A percentile compares a stretch with the other conserved stretches of the same genome.
Conservation (phyloP, 2,797 vertebrate genomes). For the Oryzias sinensis region DNA sequence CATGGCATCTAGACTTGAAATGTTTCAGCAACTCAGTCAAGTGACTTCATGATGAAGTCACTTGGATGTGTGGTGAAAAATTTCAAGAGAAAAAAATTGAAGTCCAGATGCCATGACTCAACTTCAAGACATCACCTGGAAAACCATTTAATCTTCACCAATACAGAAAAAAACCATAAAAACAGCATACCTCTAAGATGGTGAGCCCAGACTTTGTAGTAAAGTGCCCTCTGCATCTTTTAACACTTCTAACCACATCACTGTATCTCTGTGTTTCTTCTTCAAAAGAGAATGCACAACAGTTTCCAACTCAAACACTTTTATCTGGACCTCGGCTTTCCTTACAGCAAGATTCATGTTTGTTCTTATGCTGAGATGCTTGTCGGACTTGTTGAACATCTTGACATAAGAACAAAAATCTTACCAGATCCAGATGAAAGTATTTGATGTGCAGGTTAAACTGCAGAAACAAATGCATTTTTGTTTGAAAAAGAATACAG, state of each 20-base stretch:
- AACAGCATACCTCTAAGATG: constrained; percentile 43
- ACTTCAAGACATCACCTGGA: too few relatives aligned
- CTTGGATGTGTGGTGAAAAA: too few relatives aligned
- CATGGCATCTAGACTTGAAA: too few relatives aligned
- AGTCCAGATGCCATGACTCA: too few relatives aligned
- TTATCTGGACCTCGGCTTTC: constrained; percentile 47
- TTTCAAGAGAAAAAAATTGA: too few relatives aligned
- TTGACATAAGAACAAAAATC: constrained; percentile 62
- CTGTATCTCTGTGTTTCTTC: constrained; percentile 30
- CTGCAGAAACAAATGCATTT: constrained; percentile 46
- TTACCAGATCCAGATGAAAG: constrained; percentile 49
- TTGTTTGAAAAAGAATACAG: constrained; percentile 37
- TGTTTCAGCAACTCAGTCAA: too few relatives aligned
- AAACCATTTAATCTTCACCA: not conserved
- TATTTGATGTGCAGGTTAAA: constrained; percentile 42
- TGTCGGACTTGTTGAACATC: constrained; percentile 13
- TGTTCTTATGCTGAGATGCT: constrained; percentile 57
- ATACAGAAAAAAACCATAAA: not conserved
- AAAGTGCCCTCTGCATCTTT: constrained; percentile 30
- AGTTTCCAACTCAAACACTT: constrained; percentile 61
- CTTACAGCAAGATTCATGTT: constrained; percentile 55
- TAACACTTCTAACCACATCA: constrained; percentile 49
- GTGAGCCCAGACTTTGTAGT: constrained; percentile 72
- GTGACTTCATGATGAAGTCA: too few relatives aligned
- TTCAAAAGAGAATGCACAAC: constrained; percentile 48